Evolutionary conservation across 2,113 vertebrate genomes (phyloP).

Genomic region (Azemiops feae): DNA sequence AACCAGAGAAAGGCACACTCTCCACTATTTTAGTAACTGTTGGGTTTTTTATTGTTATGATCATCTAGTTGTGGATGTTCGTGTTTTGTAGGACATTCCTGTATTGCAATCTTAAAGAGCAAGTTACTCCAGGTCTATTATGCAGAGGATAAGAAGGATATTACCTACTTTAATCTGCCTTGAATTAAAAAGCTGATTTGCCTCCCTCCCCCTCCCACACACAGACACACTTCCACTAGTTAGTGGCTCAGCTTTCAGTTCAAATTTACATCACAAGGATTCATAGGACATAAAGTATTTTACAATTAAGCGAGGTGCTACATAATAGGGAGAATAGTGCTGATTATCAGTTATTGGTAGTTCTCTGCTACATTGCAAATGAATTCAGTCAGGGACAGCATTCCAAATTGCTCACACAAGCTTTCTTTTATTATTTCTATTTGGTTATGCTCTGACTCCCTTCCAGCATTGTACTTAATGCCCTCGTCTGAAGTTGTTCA

Average conservation of each 20-base stretch:
- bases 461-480: slow-evolving; percentile 79
- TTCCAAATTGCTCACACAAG: slow-evolving; percentile 79
- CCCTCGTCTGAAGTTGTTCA: slow-evolving; percentile 74
- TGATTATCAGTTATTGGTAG: slow-evolving; percentile 74
- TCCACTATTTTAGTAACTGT: not conserved
- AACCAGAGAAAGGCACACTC: not conserved
- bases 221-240: slow-evolving; percentile 61
- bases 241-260: slow-evolving; percentile 69
- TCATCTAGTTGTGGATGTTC: not conserved
- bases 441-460: slow-evolving; percentile 79
- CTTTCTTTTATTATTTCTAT: slow-evolving; percentile 82
- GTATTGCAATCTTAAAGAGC: slow-evolving; percentile 29
- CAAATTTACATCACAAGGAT: slow-evolving; percentile 67
- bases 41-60: not conserved
- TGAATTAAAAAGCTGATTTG: slow-evolving; percentile 71
- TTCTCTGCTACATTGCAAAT: slow-evolving; percentile 74
- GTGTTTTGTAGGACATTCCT: not conserved
- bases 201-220: slow-evolving; percentile 67
- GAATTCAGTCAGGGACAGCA: slow-evolving; percentile 75
- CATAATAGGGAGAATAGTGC: slow-evolving; percentile 46
- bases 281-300: slow-evolving; percentile 77
- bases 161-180: slow-evolving; percentile 56
- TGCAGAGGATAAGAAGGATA: slow-evolving; percentile 36
- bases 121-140: slow-evolving; percentile 33
- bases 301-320: slow-evolving; percentile 75